Conservation (phyloP, 2,888 invertebrate genomes). For the Shargacucullia verbasci region DNA sequence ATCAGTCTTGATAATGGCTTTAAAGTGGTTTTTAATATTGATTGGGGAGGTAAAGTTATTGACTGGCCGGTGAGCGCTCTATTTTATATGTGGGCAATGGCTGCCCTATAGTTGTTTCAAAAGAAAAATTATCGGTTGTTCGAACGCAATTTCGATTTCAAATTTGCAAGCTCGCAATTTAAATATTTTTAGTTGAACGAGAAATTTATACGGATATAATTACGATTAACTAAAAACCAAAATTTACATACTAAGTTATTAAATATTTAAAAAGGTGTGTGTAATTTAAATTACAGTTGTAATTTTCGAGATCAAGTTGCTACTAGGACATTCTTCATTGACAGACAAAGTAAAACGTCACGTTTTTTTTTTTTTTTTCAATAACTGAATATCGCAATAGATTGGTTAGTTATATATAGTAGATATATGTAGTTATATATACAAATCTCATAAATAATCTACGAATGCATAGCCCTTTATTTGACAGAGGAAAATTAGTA, state of each 20-base stretch:
- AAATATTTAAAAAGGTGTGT: no score
- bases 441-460: neutral
- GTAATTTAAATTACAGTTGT: no score
- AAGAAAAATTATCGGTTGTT: slow-evolving; percentile 1
- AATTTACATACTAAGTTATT: no score
- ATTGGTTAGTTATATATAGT: no score
- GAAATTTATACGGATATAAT: neutral
- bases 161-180: neutral
- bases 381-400: no score
- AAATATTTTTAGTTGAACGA: neutral
- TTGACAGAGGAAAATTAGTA: neutral
- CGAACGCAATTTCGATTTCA: slow-evolving; percentile 8
- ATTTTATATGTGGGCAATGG: slow-evolving; percentile 33
- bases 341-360: no score
- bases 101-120: slow-evolving; percentile 22
- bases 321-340: no score
- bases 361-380: no score
- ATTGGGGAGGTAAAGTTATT: slow-evolving; percentile 43
- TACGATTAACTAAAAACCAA: no score
- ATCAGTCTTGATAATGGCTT: slow-evolving; percentile 55
- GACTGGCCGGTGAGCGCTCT: slow-evolving; percentile 33
- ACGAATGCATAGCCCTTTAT: neutral
- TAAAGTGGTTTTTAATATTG: slow-evolving; percentile 59
- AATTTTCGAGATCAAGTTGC: no score
- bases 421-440: no score